A percentile compares a stretch with the other conserved stretches of the same genome.
phyloP scores from a whole-genome alignment of 1,140 invertebrate species.

The Drepana arcuata region DNA sequence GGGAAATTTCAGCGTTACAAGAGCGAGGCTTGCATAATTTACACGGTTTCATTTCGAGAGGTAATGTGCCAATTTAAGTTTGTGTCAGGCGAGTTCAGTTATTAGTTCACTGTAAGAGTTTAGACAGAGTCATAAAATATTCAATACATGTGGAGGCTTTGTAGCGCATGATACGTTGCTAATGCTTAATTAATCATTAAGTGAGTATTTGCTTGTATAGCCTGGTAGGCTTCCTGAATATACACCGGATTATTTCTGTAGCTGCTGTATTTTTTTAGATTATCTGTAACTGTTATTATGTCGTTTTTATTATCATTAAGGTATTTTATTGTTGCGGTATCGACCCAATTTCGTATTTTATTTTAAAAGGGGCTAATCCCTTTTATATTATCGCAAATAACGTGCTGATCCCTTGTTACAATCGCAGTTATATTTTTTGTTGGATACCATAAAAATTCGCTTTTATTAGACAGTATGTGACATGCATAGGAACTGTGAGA shows the following conservation, averaged over 20 bases:
- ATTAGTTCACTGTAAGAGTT: conserved; percentile 32
- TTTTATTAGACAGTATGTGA: conserved; percentile 40
- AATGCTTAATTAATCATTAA: conserved; percentile 26
- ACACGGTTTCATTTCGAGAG: conserved; percentile 31
- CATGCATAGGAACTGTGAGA: conserved; percentile 44
- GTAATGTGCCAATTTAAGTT: conserved; percentile 34
- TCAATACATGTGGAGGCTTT: conserved; percentile 24
- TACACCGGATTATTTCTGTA: too few relatives aligned
- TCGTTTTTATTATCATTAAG: too few relatives aligned
- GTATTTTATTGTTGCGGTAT: too few relatives aligned
- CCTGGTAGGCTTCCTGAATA: too few relatives aligned
- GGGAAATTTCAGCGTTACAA: conserved; percentile 26
- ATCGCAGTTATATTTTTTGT: conserved; percentile 34
- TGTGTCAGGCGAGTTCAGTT: conserved; percentile 26
- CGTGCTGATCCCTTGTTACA: conserved; percentile 48
- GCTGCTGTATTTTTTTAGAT: too few relatives aligned
- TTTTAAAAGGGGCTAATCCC: conserved; percentile 41
- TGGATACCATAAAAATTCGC: conserved; percentile 37
- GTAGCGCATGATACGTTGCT: conserved; percentile 25
- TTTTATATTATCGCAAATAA: conserved; percentile 49
- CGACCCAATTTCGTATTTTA: too few relatives aligned
- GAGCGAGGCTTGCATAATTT: conserved; percentile 26
- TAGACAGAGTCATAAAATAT: conserved; percentile 33
- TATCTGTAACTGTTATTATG: too few relatives aligned
- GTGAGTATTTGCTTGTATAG: too few relatives aligned